Evolutionary conservation across 2,113 vertebrate genomes (phyloP).

Genomic region (Rhizomys pruinosus): DNA sequence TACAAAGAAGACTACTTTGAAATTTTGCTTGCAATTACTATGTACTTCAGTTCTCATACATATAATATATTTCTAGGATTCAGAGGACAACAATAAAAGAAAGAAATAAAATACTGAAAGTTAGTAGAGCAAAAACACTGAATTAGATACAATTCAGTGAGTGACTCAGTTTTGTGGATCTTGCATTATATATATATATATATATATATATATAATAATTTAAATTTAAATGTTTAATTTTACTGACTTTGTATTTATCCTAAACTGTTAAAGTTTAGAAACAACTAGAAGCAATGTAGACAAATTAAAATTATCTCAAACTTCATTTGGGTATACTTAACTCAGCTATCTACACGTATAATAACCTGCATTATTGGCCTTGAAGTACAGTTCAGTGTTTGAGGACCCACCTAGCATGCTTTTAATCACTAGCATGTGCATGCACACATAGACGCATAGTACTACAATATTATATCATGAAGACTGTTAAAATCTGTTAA

Average conservation of each 20-base stretch:
- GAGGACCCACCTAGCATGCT: neutral
- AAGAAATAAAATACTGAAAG: neutral
- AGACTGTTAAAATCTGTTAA: too few relatives aligned
- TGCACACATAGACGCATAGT: neutral
- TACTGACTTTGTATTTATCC: slow-evolving; percentile 13
- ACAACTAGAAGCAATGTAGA: neutral
- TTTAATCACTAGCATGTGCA: neutral
- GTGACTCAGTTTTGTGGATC: neutral
- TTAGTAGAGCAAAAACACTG: slow-evolving; percentile 25
- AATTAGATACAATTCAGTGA: slow-evolving; percentile 9
- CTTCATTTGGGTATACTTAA: neutral
- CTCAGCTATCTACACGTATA: neutral
- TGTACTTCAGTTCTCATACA: neutral
- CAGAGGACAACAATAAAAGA: neutral
- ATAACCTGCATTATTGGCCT: neutral
- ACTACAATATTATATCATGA: neutral
- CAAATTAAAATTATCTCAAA: slow-evolving; percentile 9
- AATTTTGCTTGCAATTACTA: neutral
- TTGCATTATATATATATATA: neutral
- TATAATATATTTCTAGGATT: neutral
- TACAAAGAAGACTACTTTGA: neutral
- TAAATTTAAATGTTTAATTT: slow-evolving; percentile 37
- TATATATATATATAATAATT: neutral
- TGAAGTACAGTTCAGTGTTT: fast-evolving
- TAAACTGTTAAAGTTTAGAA: slow-evolving; percentile 44